These are phyloP conservation scores for Lutjanus argentimaculatus DNA, from an alignment of 2,797 vertebrate species.

Conservation along the genomic window DNA sequence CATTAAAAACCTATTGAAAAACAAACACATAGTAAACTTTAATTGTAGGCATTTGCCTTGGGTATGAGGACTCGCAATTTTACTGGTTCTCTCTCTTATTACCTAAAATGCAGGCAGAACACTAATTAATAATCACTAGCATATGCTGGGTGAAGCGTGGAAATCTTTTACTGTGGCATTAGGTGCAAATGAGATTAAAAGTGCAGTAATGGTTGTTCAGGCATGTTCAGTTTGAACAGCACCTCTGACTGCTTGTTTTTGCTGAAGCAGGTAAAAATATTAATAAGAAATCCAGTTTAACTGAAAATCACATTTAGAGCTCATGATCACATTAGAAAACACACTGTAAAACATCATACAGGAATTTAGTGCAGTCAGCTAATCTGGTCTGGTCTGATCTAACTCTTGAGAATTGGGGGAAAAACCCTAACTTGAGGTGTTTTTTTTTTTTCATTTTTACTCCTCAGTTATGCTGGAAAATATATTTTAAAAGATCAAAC, in stretches of 20 bases:
- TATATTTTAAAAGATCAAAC: too few relatives aligned
- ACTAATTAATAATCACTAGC: slow-evolving; percentile 86
- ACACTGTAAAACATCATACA: too few relatives aligned
- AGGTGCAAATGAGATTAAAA: slow-evolving; percentile 76
- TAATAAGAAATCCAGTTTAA: not conserved
- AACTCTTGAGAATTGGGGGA: too few relatives aligned
- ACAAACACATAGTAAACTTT: slow-evolving; percentile 88
- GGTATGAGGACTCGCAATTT: slow-evolving; percentile 73
- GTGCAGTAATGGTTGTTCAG: slow-evolving; percentile 48
- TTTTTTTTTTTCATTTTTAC: too few relatives aligned
- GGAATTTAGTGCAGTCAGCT: too few relatives aligned
- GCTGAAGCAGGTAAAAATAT: slow-evolving; percentile 1
- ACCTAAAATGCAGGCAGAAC: slow-evolving; percentile 77
- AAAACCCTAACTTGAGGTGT: too few relatives aligned
- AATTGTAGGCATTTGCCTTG: slow-evolving; percentile 81
- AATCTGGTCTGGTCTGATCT: too few relatives aligned
- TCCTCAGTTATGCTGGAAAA: too few relatives aligned
- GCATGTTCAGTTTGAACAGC: slow-evolving; percentile 12
- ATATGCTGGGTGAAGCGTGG: slow-evolving; percentile 78
- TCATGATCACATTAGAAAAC: not conserved
- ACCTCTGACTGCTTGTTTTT: slow-evolving; percentile 5
- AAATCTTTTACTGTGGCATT: slow-evolving; percentile 75
- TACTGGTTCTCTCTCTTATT: slow-evolving; percentile 78
- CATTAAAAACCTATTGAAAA: slow-evolving; percentile 80
- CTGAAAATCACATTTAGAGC: slow-evolving; percentile 5